Evolutionary conservation across 53 echinoderm and acorn worm species (phyloP), one percentile per base, ranked within the genome.

Genomic region (Zoroaster sp.): DNA sequence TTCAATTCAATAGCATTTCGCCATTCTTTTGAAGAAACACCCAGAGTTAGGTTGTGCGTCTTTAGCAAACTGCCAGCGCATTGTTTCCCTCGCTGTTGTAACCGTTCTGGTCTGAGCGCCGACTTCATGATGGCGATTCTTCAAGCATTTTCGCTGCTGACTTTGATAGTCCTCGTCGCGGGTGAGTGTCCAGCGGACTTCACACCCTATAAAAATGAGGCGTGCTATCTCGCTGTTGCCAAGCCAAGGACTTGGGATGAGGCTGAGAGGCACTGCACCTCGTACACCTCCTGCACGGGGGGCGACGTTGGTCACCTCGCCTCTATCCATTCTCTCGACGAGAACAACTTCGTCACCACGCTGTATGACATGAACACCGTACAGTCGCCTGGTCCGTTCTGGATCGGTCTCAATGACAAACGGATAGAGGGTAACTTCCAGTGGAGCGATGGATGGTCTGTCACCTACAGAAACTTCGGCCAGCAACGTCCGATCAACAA

Each of bases 221-320:
- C 85, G 37, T 92, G 92, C 74, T 87, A 87, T 54, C 80, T 80
- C 43, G 17, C 87, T 18, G 80, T 87, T 15, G 80, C 86, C 42
- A 69, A 42, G 53, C 77, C 79, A 23, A 68, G 51, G 80, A 39
- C 92, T 7, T 92, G 87, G 87, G 14, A 31, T 20, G 81, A 81
- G 47, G 92, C 92, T 14, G 92, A 92, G 80, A 30, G 15, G 65
- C 55, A 46, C 80, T 92, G 92, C 55, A 92, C 79, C 80, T 8
- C 35, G 18, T 92, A 43, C 74, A 87, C 92, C 15, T 87, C 92
- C 34, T 92, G 92, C 81, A 32, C 65, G 31, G 87, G 92, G n/a
- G 80, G 87, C 80, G 51, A 75, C 36, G 35, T 92, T 11, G 92
- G 92, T 46, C 87, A 92, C 47, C 86, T 92, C 28, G 92, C 87